Conservation (phyloP, 1,140 invertebrate genomes). For the Penaeus japonicus region DNA sequence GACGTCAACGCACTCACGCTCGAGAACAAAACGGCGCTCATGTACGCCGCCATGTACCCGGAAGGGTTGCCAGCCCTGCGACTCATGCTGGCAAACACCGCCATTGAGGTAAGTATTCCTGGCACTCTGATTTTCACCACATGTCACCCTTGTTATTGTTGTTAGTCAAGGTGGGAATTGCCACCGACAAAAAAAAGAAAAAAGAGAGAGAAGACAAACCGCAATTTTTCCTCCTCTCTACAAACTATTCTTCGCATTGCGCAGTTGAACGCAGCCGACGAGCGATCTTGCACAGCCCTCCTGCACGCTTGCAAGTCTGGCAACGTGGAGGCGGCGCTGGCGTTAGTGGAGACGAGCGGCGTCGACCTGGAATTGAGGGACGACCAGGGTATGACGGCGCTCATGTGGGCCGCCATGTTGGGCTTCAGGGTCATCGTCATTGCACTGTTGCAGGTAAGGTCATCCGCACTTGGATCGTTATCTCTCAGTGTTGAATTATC, state of each 20-base stretch:
- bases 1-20: constrained; percentile 51
- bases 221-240: neutral
- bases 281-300: constrained; percentile 37
- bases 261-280: constrained; percentile 49
- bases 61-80: constrained; percentile 56
- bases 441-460: constrained; percentile 73
- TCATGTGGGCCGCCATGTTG: constrained; percentile 95
- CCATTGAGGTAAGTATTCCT: constrained; percentile 49
- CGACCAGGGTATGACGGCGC: constrained; percentile 89
- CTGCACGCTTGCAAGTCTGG: constrained; percentile 53
- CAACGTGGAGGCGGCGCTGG: constrained; percentile 52
- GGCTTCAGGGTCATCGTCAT: constrained; percentile 87
- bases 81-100: constrained; percentile 52
- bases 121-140: too few relatives aligned
- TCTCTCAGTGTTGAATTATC: too few relatives aligned
- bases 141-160: too few relatives aligned
- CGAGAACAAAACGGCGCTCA: constrained; percentile 55
- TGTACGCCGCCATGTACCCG: constrained; percentile 56
- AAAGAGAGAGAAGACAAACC: too few relatives aligned
- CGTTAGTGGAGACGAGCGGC: constrained; percentile 51
- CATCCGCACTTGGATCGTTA: too few relatives aligned
- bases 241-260: neutral
- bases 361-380: constrained; percentile 67
- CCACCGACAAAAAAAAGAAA: neutral
- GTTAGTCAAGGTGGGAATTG: too few relatives aligned